Conservation (phyloP, 2,797 vertebrate genomes). For the Potorous gilbertii region DNA sequence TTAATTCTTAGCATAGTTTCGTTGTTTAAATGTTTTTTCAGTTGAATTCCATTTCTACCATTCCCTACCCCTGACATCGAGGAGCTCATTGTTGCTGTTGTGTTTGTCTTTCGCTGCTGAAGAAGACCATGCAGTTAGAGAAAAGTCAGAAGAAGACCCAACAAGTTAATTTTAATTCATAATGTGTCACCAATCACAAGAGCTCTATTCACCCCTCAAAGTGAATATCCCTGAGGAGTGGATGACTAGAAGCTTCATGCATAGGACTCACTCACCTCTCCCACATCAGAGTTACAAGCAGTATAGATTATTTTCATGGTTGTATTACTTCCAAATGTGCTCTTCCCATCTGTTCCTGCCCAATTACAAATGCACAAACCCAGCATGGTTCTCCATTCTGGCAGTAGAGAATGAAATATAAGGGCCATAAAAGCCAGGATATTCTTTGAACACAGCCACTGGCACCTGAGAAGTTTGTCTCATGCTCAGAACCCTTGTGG, state of each 20-base stretch:
- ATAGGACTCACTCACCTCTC: conserved; percentile 69
- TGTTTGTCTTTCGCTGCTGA: too few species aligned
- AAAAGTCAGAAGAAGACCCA: neutral
- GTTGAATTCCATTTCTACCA: neutral
- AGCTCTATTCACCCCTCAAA: neutral
- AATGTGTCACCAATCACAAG: neutral
- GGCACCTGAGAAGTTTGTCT: conserved; percentile 78
- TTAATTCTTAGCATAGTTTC: neutral
- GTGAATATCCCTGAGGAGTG: conserved; percentile 10
- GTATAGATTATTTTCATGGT: conserved; percentile 87
- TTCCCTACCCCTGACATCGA: neutral
- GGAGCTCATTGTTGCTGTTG: neutral
- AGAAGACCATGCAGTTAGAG: neutral
- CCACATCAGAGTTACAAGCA: conserved; percentile 80
- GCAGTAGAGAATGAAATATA: conserved; percentile 86
- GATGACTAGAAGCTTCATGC: neutral
- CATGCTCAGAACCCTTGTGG: neutral
- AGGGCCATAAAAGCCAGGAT: conserved; percentile 78
- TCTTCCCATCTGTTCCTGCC: conserved; percentile 86
- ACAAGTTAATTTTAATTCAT: neutral
- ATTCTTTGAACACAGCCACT: conserved; percentile 81
- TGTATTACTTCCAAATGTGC: conserved; percentile 83
- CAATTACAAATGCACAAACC: conserved; percentile 86
- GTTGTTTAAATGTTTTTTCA: neutral
- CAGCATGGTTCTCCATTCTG: conserved; percentile 84